phyloP scores from a whole-genome alignment of 2,113 vertebrate species.

The Sialia sialis region DNA sequence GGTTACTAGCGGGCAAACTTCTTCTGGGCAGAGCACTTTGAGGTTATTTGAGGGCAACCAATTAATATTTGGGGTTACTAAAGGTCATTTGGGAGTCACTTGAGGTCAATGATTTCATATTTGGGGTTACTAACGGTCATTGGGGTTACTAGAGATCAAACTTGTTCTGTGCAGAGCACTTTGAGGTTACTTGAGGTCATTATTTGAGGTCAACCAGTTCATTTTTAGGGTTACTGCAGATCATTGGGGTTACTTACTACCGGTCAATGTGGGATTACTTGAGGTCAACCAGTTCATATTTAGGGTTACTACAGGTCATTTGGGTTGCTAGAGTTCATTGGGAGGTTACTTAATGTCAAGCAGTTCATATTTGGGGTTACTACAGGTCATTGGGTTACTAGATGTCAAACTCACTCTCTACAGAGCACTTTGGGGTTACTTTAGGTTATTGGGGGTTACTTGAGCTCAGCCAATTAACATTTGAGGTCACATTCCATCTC shows the following conservation, averaged over 20 bases:
- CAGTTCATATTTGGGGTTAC: background rate
- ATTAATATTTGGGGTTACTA: background rate
- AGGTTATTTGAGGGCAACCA: background rate
- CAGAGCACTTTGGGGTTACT: background rate
- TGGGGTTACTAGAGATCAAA: background rate
- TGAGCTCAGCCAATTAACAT: background rate
- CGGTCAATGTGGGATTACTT: no score
- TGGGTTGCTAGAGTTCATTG: background rate
- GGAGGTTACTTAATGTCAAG: background rate
- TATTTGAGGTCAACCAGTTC: background rate
- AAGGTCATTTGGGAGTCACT: background rate
- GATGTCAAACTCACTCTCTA: background rate
- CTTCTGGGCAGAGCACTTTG: no score
- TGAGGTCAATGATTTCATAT: background rate
- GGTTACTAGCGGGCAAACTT: background rate
- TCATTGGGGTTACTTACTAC: background rate
- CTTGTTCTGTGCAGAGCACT: no score
- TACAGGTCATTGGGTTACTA: background rate
- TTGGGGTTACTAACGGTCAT: background rate
- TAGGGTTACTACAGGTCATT: background rate
- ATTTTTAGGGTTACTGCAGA: background rate
- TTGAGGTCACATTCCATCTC: fast-evolving
- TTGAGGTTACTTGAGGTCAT: background rate
- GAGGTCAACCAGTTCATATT: background rate
- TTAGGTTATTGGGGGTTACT: background rate